A percentile compares a stretch with the other conserved stretches of the same genome.
Conservation (phyloP, 2,797 vertebrate genomes). For the Schizopygopsis pylzovi region DNA sequence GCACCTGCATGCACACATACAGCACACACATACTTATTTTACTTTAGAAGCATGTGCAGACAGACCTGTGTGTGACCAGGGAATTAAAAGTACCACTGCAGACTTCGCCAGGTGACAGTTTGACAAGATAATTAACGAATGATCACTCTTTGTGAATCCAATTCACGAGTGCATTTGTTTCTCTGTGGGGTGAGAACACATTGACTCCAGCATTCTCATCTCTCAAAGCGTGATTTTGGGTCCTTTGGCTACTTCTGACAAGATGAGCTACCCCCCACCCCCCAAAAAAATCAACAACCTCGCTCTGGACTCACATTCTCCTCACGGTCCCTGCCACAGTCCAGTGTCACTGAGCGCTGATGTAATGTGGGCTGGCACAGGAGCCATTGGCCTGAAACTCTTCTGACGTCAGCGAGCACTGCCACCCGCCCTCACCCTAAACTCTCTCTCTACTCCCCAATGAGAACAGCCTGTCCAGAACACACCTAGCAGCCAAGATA, state of each 20-base stretch:
- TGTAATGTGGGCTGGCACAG: constrained; percentile 67
- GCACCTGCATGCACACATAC: neutral
- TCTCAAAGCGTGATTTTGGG: constrained; percentile 32
- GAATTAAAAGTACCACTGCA: constrained; percentile 24
- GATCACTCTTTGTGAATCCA: constrained; percentile 34
- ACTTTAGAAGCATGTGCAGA: constrained; percentile 7
- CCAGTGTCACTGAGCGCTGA: constrained; percentile 66
- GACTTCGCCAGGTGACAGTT: constrained; percentile 1
- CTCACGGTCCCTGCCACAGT: constrained; percentile 16
- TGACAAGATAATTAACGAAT: constrained; percentile 46
- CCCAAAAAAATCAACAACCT: neutral
- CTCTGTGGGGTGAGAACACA: neutral
- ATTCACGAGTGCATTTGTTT: constrained; percentile 6
- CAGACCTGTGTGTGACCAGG: constrained; percentile 8
- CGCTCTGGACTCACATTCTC: constrained; percentile 18
- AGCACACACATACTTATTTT: neutral
- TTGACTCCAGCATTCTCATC: neutral
- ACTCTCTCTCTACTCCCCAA: constrained; percentile 59
- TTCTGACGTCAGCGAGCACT: constrained; percentile 68
- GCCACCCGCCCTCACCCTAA: neutral
- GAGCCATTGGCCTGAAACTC: constrained; percentile 44
- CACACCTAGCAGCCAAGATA: constrained; percentile 66
- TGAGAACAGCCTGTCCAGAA: constrained; percentile 73
- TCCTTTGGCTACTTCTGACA: constrained; percentile 49
- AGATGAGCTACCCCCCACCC: neutral